These are phyloP conservation scores for Drosophila parvula DNA, from an alignment of 1,140 invertebrate species.

Conservation along the genomic window DNA sequence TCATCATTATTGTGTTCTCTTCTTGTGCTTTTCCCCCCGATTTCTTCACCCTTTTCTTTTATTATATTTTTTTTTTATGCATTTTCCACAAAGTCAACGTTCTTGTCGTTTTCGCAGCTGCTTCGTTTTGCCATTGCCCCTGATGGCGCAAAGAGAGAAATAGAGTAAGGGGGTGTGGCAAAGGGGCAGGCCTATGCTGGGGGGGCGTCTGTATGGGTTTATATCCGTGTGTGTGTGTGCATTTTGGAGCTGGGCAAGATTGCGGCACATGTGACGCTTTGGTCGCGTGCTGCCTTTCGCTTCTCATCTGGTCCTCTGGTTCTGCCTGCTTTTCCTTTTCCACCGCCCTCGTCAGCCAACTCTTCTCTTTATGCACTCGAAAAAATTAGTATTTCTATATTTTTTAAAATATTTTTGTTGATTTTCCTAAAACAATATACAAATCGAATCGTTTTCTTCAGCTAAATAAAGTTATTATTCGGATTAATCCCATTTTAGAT, in stretches of 20 bases:
- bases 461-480: background rate
- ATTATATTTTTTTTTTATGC: conserved; percentile 52
- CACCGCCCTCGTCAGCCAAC: background rate
- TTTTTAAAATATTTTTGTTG: fast-evolving
- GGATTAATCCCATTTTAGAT: background rate
- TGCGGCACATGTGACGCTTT: conserved; percentile 80
- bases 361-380: background rate
- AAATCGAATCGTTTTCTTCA: background rate
- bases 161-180: background rate
- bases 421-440: background rate
- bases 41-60: conserved; percentile 34
- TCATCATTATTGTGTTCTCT: conserved; percentile 39
- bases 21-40: conserved; percentile 39
- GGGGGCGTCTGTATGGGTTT: conserved; percentile 14
- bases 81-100: conserved; percentile 78
- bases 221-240: conserved; percentile 8
- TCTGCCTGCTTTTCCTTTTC: conserved; percentile 8
- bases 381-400: background rate
- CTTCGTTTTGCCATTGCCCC: conserved; percentile 50
- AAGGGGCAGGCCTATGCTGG: conserved; percentile 18
- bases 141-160: background rate
- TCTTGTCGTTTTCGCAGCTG: conserved; percentile 79
- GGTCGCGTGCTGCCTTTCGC: conserved; percentile 73
- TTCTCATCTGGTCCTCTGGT: conserved; percentile 39
- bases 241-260: conserved; percentile 46